Evolutionary conservation across 2,888 invertebrate species (phyloP).

Genomic region (Cataglyphis albicans): DNA sequence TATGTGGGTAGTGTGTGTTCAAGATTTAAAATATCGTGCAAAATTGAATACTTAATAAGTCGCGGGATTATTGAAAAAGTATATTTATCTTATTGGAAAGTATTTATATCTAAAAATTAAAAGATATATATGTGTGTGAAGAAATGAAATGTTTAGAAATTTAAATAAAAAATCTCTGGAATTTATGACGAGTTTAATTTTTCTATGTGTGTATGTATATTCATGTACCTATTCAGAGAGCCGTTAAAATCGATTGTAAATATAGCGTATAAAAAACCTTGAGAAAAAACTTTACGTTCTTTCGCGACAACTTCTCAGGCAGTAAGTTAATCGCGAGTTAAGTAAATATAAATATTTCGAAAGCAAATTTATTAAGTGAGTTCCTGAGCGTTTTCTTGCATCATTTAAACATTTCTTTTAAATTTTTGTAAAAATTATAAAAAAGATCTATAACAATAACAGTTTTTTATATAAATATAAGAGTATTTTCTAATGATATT

Average conservation of each 20-base stretch:
- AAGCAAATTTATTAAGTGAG: neutral
- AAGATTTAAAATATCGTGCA: neutral
- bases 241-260: neutral
- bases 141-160: neutral
- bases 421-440: neutral
- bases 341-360: slow-evolving; percentile 6
- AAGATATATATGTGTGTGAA: neutral
- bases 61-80: neutral
- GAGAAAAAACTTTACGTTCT: neutral
- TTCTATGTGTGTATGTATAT: neutral
- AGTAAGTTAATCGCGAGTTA: slow-evolving; percentile 1
- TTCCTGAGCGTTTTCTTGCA: neutral
- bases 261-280: neutral
- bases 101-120: neutral
- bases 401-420: neutral
- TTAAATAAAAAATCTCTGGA: neutral
- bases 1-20: neutral
- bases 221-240: neutral
- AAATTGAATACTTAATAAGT: neutral
- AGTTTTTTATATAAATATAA: neutral
- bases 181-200: neutral
- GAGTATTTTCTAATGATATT: neutral
- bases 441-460: neutral
- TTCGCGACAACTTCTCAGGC: neutral
- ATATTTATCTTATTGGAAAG: neutral